Conservation (phyloP, 1,140 invertebrate genomes). For the Bactericera cockerelli region DNA sequence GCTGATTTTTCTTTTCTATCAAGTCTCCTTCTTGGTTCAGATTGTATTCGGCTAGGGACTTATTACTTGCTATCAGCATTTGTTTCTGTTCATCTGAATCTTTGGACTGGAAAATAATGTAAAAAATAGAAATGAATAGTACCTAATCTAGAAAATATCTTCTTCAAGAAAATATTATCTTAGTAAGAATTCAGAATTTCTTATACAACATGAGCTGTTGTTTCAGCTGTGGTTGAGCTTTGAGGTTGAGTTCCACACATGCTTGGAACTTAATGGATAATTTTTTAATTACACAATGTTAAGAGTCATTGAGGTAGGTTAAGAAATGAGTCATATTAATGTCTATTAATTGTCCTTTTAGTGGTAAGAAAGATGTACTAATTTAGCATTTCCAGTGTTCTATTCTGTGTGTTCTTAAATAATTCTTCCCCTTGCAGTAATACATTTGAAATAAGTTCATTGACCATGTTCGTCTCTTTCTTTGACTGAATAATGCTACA, state of each 20-base stretch:
- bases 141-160: background rate
- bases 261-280: too few relatives aligned
- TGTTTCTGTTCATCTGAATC: constrained; percentile 67
- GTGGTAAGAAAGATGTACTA: too few relatives aligned
- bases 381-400: too few relatives aligned
- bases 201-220: background rate
- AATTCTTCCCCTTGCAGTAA: too few relatives aligned
- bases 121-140: constrained; percentile 21
- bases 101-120: constrained; percentile 52
- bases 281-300: background rate
- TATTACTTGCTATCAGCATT: constrained; percentile 66
- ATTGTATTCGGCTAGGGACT: constrained; percentile 73
- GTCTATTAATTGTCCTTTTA: too few relatives aligned
- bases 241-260: background rate
- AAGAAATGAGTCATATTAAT: too few relatives aligned
- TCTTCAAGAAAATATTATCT: background rate
- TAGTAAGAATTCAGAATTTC: background rate
- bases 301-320: too few relatives aligned
- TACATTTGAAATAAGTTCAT: too few relatives aligned
- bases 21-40: constrained; percentile 63
- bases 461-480: too few relatives aligned
- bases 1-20: constrained; percentile 46
- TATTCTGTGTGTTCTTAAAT: too few relatives aligned
- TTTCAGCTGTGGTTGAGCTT: background rate
- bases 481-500: too few relatives aligned